A percentile compares a stretch with the other conserved stretches of the same genome.
phyloP scores from a whole-genome alignment of 2,888 invertebrate genomes.

The Carpatolechia fugitivella region DNA sequence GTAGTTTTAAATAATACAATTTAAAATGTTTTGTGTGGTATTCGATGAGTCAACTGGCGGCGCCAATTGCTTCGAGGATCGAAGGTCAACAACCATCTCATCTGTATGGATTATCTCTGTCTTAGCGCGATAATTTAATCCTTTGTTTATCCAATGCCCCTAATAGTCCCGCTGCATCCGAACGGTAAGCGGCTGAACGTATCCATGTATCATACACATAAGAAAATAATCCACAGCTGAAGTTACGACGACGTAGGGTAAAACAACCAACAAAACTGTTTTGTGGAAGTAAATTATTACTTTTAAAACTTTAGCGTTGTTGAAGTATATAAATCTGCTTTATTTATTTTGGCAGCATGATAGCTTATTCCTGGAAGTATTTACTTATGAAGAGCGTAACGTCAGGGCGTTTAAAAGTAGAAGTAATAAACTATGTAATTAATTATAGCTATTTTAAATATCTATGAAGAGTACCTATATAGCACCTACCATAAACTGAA shows the following conservation, averaged over 20 bases:
- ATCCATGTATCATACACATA: conserved; percentile 71
- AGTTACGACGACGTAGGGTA: conserved; percentile 29
- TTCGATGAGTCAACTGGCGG: conserved; percentile 6
- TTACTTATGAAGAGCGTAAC: background rate
- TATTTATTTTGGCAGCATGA: conserved; percentile 12
- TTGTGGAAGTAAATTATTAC: conserved; percentile 44
- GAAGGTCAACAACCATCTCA: conserved; percentile 74
- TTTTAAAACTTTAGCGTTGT: conserved; percentile 30
- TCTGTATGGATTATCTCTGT: conserved; percentile 73
- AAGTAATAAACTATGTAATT: too few species aligned
- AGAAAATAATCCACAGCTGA: conserved; percentile 64
- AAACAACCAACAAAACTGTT: conserved; percentile 49
- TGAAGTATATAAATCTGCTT: conserved; percentile 25
- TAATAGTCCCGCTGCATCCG: conserved; percentile 68
- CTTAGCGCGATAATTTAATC: conserved; percentile 75
- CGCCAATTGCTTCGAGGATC: conserved; percentile 32
- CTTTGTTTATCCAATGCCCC: conserved; percentile 74
- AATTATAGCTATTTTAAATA: too few species aligned
- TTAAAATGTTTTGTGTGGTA: too few species aligned
- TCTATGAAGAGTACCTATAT: too few species aligned
- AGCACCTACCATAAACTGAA: too few species aligned
- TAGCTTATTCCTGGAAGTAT: background rate
- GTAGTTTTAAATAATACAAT: too few species aligned
- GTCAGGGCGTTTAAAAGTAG: too few species aligned
- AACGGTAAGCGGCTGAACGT: conserved; percentile 55